phyloP scores from a whole-genome alignment of 2,888 invertebrate species.

The Leucophora obtusa region DNA sequence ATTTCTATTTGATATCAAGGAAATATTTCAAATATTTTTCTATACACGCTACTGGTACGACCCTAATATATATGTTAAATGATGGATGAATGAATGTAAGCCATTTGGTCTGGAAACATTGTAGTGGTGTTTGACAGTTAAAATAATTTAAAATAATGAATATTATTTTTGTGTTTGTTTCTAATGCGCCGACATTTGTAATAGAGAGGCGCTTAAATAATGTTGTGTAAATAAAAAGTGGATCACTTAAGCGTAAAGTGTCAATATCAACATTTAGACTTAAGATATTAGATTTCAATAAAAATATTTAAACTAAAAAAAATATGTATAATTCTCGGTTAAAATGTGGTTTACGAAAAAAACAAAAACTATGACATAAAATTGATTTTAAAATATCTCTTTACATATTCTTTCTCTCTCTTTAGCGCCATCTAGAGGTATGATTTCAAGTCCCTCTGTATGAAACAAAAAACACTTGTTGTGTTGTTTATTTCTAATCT shows the following conservation, averaged over 20 bases:
- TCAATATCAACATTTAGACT: constrained; percentile 62
- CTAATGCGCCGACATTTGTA: constrained; percentile 42
- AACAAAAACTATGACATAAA: constrained; percentile 39
- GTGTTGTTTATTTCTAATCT: constrained; percentile 16
- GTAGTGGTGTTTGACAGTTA: constrained; percentile 47
- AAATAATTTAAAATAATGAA: not conserved
- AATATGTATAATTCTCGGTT: constrained; percentile 56
- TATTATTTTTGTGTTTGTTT: constrained; percentile 14
- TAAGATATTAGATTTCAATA: constrained; percentile 48
- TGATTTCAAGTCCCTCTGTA: not conserved
- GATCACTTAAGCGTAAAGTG: constrained; percentile 64
- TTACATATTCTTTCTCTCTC: not conserved
- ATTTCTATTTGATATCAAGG: too few species aligned
- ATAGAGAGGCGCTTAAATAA: constrained; percentile 54
- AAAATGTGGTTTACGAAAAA: constrained; percentile 55
- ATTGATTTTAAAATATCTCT: not conserved
- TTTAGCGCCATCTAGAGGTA: not conserved
- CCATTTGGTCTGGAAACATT: constrained; percentile 57
- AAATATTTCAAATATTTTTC: too few species aligned
- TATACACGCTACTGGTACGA: too few species aligned
- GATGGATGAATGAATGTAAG: constrained; percentile 39
- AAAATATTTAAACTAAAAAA: constrained; percentile 16
- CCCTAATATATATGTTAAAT: not conserved
- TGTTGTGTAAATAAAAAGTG: constrained; percentile 41
- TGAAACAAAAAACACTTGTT: not conserved